These are phyloP conservation scores for Antechinus flavipes DNA, from an alignment of 2,113 vertebrate species.

Conservation along the genomic window DNA sequence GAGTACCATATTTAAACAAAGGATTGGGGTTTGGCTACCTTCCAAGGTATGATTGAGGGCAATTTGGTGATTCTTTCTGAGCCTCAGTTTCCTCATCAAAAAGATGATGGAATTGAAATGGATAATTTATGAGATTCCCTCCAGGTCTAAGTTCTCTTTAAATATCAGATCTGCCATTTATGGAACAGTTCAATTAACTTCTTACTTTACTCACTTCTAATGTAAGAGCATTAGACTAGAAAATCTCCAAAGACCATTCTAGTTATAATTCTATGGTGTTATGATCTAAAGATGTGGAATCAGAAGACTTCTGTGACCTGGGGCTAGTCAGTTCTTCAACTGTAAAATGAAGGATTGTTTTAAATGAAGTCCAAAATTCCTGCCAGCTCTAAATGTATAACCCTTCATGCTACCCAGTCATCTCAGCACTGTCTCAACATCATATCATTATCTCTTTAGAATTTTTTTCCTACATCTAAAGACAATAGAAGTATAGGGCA, in stretches of 20 bases:
- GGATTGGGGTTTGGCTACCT: neutral
- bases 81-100: neutral
- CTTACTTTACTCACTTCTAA: no score
- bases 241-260: neutral
- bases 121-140: neutral
- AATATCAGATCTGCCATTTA: neutral
- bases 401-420: neutral
- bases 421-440: neutral
- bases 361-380: neutral
- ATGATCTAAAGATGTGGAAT: neutral
- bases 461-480: neutral
- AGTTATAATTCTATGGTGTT: neutral
- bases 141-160: neutral
- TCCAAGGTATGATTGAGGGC: neutral
- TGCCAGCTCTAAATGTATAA: neutral
- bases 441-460: neutral
- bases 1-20: neutral
- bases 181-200: no score
- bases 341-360: neutral
- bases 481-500: neutral
- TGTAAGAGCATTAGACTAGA: neutral
- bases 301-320: neutral
- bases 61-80: neutral
- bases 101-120: neutral
- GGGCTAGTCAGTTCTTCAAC: neutral